phyloP scores from a whole-genome alignment of 2,888 invertebrate species.

The Pheosia tremula region DNA sequence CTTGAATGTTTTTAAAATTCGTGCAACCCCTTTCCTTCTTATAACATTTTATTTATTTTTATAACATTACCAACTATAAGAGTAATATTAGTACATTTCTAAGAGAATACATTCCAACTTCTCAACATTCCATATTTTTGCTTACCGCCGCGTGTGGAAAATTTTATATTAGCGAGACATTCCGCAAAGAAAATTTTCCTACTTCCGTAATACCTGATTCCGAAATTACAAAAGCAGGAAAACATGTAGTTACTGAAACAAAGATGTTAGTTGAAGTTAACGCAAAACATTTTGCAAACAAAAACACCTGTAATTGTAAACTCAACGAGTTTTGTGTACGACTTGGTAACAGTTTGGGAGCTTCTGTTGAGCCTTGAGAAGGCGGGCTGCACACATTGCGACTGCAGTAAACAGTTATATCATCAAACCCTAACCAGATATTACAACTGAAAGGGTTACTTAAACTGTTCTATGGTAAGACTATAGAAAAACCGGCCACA shows the following conservation, averaged over 20 bases:
- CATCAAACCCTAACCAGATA: too few species aligned
- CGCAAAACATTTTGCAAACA: slow-evolving; percentile 47
- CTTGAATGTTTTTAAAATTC: too few species aligned
- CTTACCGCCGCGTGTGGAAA: not conserved
- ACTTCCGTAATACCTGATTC: slow-evolving; percentile 28
- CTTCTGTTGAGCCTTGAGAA: not conserved
- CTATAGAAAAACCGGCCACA: too few species aligned
- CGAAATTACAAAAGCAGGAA: slow-evolving; percentile 10
- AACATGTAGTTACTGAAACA: slow-evolving; percentile 2
- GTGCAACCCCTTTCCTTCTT: too few species aligned
- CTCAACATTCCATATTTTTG: not conserved
- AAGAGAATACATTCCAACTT: not conserved
- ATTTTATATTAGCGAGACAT: slow-evolving; percentile 1
- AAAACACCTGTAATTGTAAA: slow-evolving; percentile 55
- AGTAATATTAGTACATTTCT: not conserved
- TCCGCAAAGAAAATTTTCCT: slow-evolving; percentile 21
- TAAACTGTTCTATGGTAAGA: too few species aligned
- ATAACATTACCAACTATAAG: not conserved
- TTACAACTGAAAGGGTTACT: too few species aligned
- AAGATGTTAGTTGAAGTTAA: not conserved
- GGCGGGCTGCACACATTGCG: not conserved
- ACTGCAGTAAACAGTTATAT: too few species aligned
- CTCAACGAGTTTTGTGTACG: slow-evolving; percentile 23
- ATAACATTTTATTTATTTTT: too few species aligned
- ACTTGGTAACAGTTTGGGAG: slow-evolving; percentile 19